These are phyloP conservation scores for Sarcophaga peregrina DNA, from an alignment of 1,140 invertebrate species.

Conservation along the genomic window DNA sequence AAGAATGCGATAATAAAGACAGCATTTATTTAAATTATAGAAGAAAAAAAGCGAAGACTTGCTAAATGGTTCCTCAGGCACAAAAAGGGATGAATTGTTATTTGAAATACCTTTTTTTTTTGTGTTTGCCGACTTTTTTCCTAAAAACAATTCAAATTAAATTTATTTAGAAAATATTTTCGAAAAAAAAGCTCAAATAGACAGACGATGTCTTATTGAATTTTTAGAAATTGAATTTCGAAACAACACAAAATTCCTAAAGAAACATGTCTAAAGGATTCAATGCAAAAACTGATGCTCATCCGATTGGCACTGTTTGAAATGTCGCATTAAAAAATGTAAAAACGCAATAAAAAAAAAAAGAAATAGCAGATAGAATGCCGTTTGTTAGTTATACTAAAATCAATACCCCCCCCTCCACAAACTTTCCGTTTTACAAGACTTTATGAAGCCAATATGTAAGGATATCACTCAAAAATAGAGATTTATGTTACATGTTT, in stretches of 20 bases:
- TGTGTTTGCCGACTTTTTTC: too few relatives aligned
- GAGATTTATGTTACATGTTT: neutral
- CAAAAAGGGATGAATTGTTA: neutral
- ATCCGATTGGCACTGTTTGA: neutral
- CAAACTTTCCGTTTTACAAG: neutral
- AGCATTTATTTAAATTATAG: conserved; percentile 2
- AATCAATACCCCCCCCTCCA: neutral
- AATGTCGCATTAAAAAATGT: neutral
- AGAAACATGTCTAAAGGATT: neutral
- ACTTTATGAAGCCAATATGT: neutral
- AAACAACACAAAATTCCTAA: neutral
- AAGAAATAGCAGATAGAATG: neutral
- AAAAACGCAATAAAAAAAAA: neutral
- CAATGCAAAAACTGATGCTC: neutral
- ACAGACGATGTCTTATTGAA: neutral
- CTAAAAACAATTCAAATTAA: too few relatives aligned
- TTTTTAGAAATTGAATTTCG: neutral
- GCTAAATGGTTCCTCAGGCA: neutral
- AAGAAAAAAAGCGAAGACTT: neutral
- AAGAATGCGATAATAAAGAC: neutral
- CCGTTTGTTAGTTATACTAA: neutral
- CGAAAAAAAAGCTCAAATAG: too few relatives aligned
- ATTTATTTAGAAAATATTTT: too few relatives aligned
- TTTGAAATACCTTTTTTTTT: neutral
- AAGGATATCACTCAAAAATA: neutral